Percentiles rank a stretch among this genome's conserved stretches.
These are phyloP conservation scores for Rhinogobio ventralis DNA, from an alignment of 2,797 vertebrate species.

Conservation along the genomic window DNA sequence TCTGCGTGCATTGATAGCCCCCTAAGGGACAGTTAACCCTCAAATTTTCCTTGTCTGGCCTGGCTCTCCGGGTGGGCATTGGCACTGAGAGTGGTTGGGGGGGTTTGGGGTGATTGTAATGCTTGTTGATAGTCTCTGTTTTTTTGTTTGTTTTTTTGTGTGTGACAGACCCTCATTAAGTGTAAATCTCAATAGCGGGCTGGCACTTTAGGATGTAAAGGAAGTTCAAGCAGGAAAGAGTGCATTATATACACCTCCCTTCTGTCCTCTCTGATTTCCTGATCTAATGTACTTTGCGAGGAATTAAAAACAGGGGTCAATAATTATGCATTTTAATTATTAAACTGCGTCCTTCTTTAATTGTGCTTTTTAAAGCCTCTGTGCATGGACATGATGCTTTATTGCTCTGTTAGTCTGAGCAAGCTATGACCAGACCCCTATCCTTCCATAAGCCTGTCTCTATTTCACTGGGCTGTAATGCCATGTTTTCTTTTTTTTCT, in stretches of 20 bases:
- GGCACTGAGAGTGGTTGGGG: constrained; percentile 64
- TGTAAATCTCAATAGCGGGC: constrained; percentile 74
- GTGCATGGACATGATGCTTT: constrained; percentile 77
- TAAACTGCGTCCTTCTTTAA: constrained; percentile 81
- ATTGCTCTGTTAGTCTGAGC: constrained; percentile 70
- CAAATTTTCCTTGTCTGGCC: constrained; percentile 67
- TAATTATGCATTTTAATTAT: constrained; percentile 87
- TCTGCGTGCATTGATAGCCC: constrained; percentile 74
- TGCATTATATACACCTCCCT: constrained; percentile 80
- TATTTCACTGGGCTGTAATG: constrained; percentile 54
- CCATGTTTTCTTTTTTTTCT: constrained; percentile 38
- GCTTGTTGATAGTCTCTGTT: constrained; percentile 81
- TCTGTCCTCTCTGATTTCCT: constrained; percentile 75
- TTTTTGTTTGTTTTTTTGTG: constrained; percentile 81
- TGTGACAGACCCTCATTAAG: constrained; percentile 82
- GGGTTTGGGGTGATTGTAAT: constrained; percentile 74
- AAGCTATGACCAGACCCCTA: constrained; percentile 70
- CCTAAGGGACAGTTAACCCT: constrained; percentile 81
- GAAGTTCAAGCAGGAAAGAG: constrained; percentile 68
- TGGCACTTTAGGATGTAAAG: constrained; percentile 62
- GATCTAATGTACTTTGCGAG: constrained; percentile 86
- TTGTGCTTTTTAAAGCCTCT: constrained; percentile 85
- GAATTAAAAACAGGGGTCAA: constrained; percentile 84
- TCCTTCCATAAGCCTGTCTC: constrained; percentile 55
- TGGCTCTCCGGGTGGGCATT: constrained; percentile 62